Evolutionary conservation across 1,140 invertebrate species (phyloP).

Genomic region (Copidosoma floridanum): DNA sequence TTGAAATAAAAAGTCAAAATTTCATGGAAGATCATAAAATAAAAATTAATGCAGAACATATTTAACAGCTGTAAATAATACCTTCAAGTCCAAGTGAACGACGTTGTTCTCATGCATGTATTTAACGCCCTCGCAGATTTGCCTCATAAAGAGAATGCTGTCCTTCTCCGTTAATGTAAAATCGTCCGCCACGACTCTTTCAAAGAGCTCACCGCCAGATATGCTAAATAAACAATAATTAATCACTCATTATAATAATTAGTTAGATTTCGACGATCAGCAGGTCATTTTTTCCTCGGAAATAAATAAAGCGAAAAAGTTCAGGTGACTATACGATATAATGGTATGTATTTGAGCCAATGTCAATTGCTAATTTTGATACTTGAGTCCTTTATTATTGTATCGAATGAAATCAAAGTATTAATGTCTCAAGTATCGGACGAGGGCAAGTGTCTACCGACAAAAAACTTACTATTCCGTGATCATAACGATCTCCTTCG

Average conservation of each 20-base stretch:
- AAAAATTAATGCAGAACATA: neutral
- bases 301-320: no score
- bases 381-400: no score
- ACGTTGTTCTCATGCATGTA: conserved; percentile 86
- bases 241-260: no score
- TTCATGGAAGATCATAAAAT: neutral
- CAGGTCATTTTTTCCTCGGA: no score
- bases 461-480: conserved; percentile 85
- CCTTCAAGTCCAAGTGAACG: conserved; percentile 87
- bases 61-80: conserved; percentile 39
- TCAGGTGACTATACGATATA: no score
- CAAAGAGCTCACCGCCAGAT: conserved; percentile 89
- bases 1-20: neutral
- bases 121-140: conserved; percentile 86
- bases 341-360: no score
- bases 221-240: no score
- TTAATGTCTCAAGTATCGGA: no score
- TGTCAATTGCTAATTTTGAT: no score
- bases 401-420: conserved; percentile 4
- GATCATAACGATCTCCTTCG: conserved; percentile 85
- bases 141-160: conserved; percentile 86
- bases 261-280: no score
- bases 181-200: conserved; percentile 87
- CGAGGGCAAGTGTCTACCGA: neutral
- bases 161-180: conserved; percentile 88